Base-by-base conservation (phyloP, 1,140 invertebrate species). In the Micrasema minimum region DNA sequence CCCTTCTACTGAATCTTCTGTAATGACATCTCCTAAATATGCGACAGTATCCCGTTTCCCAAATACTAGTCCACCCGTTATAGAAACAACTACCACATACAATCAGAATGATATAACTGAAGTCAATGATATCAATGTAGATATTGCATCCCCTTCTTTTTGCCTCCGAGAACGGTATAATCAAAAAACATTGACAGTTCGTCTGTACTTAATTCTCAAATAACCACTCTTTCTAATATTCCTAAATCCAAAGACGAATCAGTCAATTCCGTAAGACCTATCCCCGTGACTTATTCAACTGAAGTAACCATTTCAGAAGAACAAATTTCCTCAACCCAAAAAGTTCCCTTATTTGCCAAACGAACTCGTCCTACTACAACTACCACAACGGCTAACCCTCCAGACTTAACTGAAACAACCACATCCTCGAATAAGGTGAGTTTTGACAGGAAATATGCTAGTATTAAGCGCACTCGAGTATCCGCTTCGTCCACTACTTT, bases 391-490 rank as follows among this genome's bases (percentile, higher is more conserved):
- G 77, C 77, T 46, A 80, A 83, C 69, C 70, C 81, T 57, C 76
- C 82, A 75, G 73, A 75, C 23, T 23, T 69, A 50, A 66, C 46
- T 62, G 73, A 74, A 64, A 31, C 61, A 23, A 76, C 79, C 31
- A 76, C 79, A 2, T 79, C 80, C 57, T 79, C 80, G 71, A 79
- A 80, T 68, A 81, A 85, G 83, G 84, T 85, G 78, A 86, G 84
- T 85, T 79, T 78, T 79, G 69, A 77, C 73, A 83, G 81, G 81
- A 84, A 81, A 79, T 85, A 83, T 79, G 77, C 79, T 79, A 83
- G 81, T 71, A 76, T 83, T 69, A 80, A 79, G 46, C 81, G 82
- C 64, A 81, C 82, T 64, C 80, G 80, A 57, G 80, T 81, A 45
- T 59, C 84, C 66, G 76, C 81, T 43, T 80, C 79, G 72, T 79